Conservation (phyloP, 2,888 invertebrate species). For the Nemurella pictetii region DNA sequence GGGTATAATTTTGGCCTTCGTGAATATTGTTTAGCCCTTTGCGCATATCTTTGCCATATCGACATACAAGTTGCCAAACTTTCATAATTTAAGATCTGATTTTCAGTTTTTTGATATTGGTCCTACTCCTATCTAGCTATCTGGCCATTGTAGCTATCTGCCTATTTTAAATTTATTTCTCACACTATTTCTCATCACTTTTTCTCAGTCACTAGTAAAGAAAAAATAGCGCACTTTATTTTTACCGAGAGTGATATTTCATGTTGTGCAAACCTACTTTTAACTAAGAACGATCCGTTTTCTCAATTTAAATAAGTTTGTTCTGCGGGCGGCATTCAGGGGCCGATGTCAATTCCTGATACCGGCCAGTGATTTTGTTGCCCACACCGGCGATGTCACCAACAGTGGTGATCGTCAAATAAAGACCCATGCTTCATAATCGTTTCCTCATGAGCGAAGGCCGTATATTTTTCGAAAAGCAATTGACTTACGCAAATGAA, state of each 20-base stretch:
- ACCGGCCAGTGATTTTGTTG: neutral
- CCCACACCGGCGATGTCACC: neutral
- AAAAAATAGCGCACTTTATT: too few relatives aligned
- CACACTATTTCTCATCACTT: too few relatives aligned
- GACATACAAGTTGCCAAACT: too few relatives aligned
- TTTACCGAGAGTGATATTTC: neutral
- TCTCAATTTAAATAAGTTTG: neutral
- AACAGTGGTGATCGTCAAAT: neutral
- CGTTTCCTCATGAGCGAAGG: neutral
- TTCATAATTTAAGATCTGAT: too few relatives aligned
- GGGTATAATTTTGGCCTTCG: too few relatives aligned
- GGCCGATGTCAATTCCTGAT: neutral
- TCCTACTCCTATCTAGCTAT: too few relatives aligned
- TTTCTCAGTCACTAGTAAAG: too few relatives aligned
- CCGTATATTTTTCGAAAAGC: neutral
- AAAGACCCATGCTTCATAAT: neutral
- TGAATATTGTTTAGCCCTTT: too few relatives aligned
- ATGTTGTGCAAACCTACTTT: neutral
- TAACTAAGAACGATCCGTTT: neutral
- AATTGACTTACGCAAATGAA: neutral
- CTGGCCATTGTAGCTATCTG: too few relatives aligned
- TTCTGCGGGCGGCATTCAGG: neutral
- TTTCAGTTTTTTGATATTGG: too few relatives aligned
- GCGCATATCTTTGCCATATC: too few relatives aligned
- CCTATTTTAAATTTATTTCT: too few relatives aligned